Base-by-base conservation (phyloP, 2,113 vertebrate species). In the Pyxicephalus adspersus region DNA sequence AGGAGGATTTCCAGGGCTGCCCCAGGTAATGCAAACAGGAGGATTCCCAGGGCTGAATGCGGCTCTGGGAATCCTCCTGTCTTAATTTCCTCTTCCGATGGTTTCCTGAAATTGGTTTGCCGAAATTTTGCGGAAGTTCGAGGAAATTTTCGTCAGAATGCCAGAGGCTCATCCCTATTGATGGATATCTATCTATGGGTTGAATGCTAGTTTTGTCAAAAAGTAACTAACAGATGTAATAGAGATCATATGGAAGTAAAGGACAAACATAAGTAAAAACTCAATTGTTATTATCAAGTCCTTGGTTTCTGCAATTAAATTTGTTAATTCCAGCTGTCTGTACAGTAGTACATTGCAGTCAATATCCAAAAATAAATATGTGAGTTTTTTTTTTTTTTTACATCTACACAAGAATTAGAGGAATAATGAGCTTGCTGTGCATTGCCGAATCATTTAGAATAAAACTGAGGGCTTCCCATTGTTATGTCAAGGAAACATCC, bases 321-420 rank as follows among this genome's bases (percentile, higher is more conserved):
- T 60, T 45, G 22, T 50, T 61, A 38, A 70, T 29, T 58, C 4
- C 31, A 50, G 38, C 17, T 60, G 23, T 7, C 13, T 50, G 54
- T 38, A 45, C 25, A 34, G 25, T 13, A 70, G 78, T 17, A 22
- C 55, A 61, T 80, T 38, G n/a, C 38, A 25, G 34, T 23, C 19
- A 26, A 60, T 0, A 29, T 23, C 25, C 18, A 23, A 72, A 64
- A 72, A 80, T 72, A 80, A 72, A 71, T 58, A 72, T 71, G 61
- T 28, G 23, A 58, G 38, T 72, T 80, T 72, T 60, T 72, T 52
- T 51, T 72, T 80, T 72, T 60, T 72, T 52, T 51, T 13, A 9
- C 6, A 45, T 20, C 19, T 28, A 54, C 77, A 80, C 26, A 64
- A 72, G 45, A 26, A 13, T 45, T 7, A 1, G 28, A 25, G 50